These are phyloP conservation scores for Mycteria americana DNA, from an alignment of 2,797 vertebrate species.

Conservation along the genomic window DNA sequence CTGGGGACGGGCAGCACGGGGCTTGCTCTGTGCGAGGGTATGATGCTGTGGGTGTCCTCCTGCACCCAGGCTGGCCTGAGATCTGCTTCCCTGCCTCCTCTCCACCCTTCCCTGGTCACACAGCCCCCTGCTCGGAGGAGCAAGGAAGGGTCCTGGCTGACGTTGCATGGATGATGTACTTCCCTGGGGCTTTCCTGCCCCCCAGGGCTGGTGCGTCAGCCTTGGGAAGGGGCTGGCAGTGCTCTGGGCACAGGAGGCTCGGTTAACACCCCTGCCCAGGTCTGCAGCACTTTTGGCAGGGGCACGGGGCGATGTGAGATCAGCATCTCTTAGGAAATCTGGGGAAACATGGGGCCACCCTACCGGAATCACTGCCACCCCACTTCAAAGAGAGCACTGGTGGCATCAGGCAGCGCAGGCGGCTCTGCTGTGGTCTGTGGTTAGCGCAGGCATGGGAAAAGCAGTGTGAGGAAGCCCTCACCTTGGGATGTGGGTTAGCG, in stretches of 20 bases:
- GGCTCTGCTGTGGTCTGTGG: conserved; percentile 31
- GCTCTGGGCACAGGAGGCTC: not conserved
- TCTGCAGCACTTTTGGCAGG: not conserved
- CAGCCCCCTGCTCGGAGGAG: not conserved
- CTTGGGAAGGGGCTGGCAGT: not conserved
- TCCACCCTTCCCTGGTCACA: not conserved
- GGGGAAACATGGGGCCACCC: not conserved
- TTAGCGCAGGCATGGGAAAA: not conserved
- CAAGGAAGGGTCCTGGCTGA: not conserved
- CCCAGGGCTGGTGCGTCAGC: not conserved
- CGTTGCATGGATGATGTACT: not conserved
- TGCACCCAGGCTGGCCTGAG: too few species aligned
- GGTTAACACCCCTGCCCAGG: not conserved
- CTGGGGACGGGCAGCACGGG: not conserved
- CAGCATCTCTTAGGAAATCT: not conserved
- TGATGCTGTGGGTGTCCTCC: not conserved
- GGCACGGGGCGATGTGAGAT: not conserved
- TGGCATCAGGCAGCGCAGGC: not conserved
- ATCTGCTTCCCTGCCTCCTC: not conserved
- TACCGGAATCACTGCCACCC: not conserved
- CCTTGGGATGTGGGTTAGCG: not conserved
- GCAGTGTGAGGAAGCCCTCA: not conserved
- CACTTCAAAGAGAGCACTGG: conserved; percentile 32
- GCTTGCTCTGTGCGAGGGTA: not conserved
- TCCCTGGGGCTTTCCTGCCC: not conserved